Evolutionary conservation across 2,113 vertebrate genomes (phyloP), one percentile per base, ranked within the genome.

Genomic region (Myanophis thanlyinensis): DNA sequence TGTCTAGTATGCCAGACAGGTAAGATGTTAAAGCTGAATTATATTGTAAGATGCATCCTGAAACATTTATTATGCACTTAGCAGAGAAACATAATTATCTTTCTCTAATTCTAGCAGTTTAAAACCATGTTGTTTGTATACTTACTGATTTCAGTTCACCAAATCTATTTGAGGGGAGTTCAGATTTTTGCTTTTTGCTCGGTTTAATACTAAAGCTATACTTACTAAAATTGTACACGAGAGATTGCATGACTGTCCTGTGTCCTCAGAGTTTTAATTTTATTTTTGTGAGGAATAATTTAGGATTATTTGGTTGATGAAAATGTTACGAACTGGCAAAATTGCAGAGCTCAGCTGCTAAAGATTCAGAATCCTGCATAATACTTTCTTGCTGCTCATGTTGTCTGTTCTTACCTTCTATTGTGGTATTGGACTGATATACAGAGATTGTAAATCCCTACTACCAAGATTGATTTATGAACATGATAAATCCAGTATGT

Each of bases 21-120:
- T 98, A 97, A 97, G 96, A 93, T 95, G 93, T 97, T 95, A 96
- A 96, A 91, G 96, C 97, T 94, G 93, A 80, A 96, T 92, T 91
- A 8, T 95, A 20, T 97, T 51, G 96, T 97, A 97, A 98, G 96
- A 95, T 92, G 93, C 96, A 97, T 96, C 94, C 80, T 44, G 0
- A 89, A 94, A 7, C 95, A 95, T 94, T 97, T 95, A 88, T 92
- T 96, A 47, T 97, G 96, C 92, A 92, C 95, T 96, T 96, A 87
- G 87, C 95, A 44, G 93, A 93, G 56, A 96, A 92, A 86, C 51
- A 46, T 67, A 91, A 47, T 92, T 95, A 67, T 87, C 90, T 3
- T 49, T 86, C 93, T 49, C n/a, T 95, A 87, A 85, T 85, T 59
- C 6, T 59, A 46, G 7, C 40, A 56, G 48, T 48, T 88, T 89